Conservation (phyloP, 1,140 invertebrate genomes). For the Eurosta solidaginis region DNA sequence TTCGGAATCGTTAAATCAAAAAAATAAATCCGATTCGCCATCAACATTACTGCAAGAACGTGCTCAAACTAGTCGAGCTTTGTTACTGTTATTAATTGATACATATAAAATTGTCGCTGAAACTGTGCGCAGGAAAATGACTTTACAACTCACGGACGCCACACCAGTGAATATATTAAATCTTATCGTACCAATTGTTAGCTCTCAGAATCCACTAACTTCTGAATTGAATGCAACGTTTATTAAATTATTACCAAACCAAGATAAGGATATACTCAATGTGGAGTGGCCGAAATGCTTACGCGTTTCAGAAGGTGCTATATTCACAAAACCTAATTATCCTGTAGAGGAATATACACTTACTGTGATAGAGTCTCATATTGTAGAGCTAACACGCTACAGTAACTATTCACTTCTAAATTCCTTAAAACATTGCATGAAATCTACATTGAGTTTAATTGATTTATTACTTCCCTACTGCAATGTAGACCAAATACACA, state of each 20-base stretch:
- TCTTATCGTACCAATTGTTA: constrained; percentile 53
- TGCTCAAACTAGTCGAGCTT: constrained; percentile 44
- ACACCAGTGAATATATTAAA: constrained; percentile 48
- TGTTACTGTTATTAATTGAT: constrained; percentile 47
- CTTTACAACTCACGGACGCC: constrained; percentile 46
- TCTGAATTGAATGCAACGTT: constrained; percentile 52
- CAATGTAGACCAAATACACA: constrained; percentile 34
- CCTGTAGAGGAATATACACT: constrained; percentile 55
- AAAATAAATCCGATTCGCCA: constrained; percentile 12
- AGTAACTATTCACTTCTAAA: constrained; percentile 48
- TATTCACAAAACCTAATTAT: constrained; percentile 43
- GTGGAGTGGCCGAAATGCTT: constrained; percentile 56
- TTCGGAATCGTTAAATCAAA: constrained; percentile 31
- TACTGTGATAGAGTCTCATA: constrained; percentile 53
- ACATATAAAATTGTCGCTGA: constrained; percentile 46
- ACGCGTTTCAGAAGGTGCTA: constrained; percentile 46
- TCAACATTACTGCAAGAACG: constrained; percentile 38
- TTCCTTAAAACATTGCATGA: constrained; percentile 55
- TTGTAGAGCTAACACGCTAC: constrained; percentile 47
- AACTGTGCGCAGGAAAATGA: constrained; percentile 48
- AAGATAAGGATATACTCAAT: constrained; percentile 54
- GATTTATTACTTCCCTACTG: constrained; percentile 52
- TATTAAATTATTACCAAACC: constrained; percentile 50
- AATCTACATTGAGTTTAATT: constrained; percentile 49
- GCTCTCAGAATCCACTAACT: constrained; percentile 51